Evolutionary conservation across 2,888 invertebrate species (phyloP).

Genomic region (Macaria liturata): DNA sequence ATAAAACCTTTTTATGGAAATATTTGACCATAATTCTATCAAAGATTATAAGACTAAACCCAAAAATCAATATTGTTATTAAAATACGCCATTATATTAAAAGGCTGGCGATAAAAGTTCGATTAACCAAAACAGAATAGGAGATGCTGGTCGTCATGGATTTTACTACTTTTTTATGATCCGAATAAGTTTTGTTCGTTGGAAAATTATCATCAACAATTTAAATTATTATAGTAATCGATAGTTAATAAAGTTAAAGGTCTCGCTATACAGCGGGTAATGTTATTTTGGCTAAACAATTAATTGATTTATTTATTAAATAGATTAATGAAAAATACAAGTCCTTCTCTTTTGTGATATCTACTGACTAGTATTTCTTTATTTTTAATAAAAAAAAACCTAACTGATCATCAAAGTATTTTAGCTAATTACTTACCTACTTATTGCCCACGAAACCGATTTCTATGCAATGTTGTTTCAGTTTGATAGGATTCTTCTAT

Average conservation of each 20-base stretch:
- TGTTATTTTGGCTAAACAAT: too few species aligned
- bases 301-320: too few species aligned
- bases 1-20: slow-evolving; percentile 11
- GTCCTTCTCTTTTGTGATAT: too few species aligned
- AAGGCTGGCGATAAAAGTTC: slow-evolving; percentile 20
- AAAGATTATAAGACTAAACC: slow-evolving; percentile 3
- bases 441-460: too few species aligned
- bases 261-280: slow-evolving; percentile 15
- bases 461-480: too few species aligned
- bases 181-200: slow-evolving; percentile 19
- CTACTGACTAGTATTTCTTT: too few species aligned
- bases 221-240: slow-evolving; percentile 24
- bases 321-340: too few species aligned
- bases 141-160: slow-evolving; percentile 19
- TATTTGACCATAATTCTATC: slow-evolving; percentile 11
- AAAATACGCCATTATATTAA: slow-evolving; percentile 16
- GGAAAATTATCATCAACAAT: slow-evolving; percentile 24
- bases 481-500: too few species aligned
- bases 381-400: too few species aligned
- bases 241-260: slow-evolving; percentile 28
- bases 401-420: too few species aligned
- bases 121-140: slow-evolving; percentile 25
- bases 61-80: slow-evolving; percentile 18
- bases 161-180: slow-evolving; percentile 33
- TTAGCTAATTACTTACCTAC: too few species aligned